Evolutionary conservation across 2,113 vertebrate species (phyloP).

Genomic region (Callorhinus ursinus): DNA sequence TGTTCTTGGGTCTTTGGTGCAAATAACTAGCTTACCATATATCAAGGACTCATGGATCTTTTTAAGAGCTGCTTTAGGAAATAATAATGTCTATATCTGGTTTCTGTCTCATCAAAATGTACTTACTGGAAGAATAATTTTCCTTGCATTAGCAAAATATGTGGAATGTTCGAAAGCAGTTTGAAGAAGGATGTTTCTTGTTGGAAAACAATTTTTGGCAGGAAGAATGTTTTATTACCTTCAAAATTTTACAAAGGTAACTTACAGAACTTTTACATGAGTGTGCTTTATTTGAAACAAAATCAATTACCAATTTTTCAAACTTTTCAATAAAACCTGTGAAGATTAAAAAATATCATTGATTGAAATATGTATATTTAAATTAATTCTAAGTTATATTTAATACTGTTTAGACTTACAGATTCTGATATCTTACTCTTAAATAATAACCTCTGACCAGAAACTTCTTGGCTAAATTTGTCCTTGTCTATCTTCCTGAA

Average conservation of each 20-base stretch:
- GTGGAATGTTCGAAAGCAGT: neutral
- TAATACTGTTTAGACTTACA: neutral
- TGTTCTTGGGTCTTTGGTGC: neutral
- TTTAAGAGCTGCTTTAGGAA: slow-evolving; percentile 30
- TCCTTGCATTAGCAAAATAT: neutral
- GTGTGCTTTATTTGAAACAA: neutral
- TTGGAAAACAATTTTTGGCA: slow-evolving; percentile 1
- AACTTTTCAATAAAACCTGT: neutral
- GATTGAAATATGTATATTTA: neutral
- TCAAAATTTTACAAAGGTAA: neutral
- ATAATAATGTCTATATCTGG: neutral
- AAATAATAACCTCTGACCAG: neutral
- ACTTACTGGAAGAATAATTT: neutral
- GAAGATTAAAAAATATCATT: neutral
- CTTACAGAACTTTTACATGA: neutral
- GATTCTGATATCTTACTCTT: neutral
- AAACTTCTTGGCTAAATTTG: neutral
- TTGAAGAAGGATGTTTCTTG: neutral
- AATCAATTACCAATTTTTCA: neutral
- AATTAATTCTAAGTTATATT: neutral
- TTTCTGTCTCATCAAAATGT: neutral
- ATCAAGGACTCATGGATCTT: neutral
- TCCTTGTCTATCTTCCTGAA: neutral
- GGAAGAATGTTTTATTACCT: neutral
- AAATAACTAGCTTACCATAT: neutral